Base-by-base conservation (phyloP, 2,113 vertebrate genomes). In the Tinamus guttatus region DNA sequence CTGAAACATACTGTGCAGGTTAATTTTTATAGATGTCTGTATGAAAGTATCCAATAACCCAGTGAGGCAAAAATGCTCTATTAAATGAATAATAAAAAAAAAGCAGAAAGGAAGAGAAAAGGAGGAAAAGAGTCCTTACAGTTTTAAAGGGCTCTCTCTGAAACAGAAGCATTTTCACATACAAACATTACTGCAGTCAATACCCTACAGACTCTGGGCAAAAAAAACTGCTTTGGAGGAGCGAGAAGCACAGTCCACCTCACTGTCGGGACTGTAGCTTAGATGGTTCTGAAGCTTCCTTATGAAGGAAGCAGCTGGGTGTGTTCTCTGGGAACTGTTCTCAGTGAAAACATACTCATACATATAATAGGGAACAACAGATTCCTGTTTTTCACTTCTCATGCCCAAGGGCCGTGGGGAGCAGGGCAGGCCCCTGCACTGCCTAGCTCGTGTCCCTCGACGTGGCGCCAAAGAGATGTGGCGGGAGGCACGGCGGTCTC, bases 111-210 rank as follows among this genome's bases (percentile, higher is more conserved):
- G 24, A 25, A 12, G 14, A 54, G 27, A 16, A 25, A 52, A 21
- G 22, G 27, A 56, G 25, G 15, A 54, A 17, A 6, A 20, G 5
- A 80, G 21, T 36, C 36, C 45, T 70, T 59, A 32, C 6, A 9
- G 15, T 94, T 76, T 24, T 56, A 36, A 59, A 93, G 85, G 68
- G 19, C 74, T 85, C 76, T 77, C 27, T 49, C n/a, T 74, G 40
- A 90, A 92, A 73, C 0, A 3, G 62, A 43, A 77, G 17, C 0
- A 0, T 43, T 83, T 65, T 38, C 59, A 87, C 43, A 65, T 5
- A 0, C 4, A 86, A 85, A 63, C 18, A 25, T 3, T 5, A 40
- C 63, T 67, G 36, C 36, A 38, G 30, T 40, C 40, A 83, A 41
- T 30, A 87, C 24, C 14, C 69, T 64, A 16, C 32, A 63, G n/a